Conservation (phyloP, 2,113 vertebrate species). For the Muntiacus reevesi region DNA sequence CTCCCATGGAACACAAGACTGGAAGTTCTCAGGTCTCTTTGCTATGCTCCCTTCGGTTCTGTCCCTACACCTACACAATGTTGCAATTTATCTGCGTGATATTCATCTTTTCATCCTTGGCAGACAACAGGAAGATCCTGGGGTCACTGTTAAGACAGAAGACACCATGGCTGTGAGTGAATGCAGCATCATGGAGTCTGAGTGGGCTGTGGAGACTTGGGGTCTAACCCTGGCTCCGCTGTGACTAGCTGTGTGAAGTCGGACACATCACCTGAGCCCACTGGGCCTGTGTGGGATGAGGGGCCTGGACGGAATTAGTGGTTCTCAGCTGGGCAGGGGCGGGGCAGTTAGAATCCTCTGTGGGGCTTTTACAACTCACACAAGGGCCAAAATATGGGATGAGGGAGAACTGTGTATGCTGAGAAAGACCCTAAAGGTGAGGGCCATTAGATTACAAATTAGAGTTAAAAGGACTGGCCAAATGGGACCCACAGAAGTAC, state of each 20-base stretch:
- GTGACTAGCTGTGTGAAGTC: background rate
- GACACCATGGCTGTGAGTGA: background rate
- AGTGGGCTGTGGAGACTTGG: background rate
- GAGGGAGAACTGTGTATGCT: background rate
- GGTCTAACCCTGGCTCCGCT: background rate
- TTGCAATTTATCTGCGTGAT: accelerated
- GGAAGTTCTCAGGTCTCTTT: background rate
- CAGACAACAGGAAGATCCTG: background rate
- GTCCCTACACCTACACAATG: accelerated
- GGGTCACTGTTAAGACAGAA: background rate
- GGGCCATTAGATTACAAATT: background rate
- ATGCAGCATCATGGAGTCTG: background rate
- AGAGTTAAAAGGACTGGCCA: background rate
- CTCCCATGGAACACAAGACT: accelerated
- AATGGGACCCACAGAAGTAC: background rate
- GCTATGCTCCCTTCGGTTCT: background rate
- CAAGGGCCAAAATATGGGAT: background rate
- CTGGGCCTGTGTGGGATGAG: background rate
- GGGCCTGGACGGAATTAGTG: background rate
- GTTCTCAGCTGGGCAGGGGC: background rate
- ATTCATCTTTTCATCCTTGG: background rate
- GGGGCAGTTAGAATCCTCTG: background rate
- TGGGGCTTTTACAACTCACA: background rate
- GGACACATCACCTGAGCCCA: background rate
- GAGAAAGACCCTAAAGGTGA: background rate